Evolutionary conservation across 2,888 invertebrate species (phyloP).

Genomic region (Nemotelus nigrinus): DNA sequence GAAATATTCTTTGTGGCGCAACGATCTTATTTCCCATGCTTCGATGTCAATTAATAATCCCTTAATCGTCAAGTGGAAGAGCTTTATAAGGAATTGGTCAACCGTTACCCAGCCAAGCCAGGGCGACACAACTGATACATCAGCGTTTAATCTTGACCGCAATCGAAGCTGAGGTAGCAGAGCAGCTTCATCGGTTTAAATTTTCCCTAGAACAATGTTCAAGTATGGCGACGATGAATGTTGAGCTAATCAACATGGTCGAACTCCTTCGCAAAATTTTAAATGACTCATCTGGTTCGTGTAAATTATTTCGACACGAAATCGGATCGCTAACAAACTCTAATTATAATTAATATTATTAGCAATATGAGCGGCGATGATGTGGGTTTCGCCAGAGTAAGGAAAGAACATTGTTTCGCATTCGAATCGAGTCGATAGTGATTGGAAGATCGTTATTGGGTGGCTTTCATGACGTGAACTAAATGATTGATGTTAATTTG

Average conservation of each 20-base stretch:
- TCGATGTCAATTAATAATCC: not conserved
- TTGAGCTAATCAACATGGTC: not conserved
- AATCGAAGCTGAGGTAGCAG: too few species aligned
- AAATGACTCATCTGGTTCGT: not conserved
- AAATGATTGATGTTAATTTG: too few species aligned
- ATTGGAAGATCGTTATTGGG: too few species aligned
- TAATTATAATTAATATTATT: constrained; percentile 1
- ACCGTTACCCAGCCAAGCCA: not conserved
- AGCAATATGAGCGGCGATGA: not conserved
- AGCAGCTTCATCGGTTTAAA: too few species aligned
- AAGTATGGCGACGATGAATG: not conserved
- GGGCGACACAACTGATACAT: too few species aligned
- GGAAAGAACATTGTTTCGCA: too few species aligned
- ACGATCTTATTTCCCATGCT: not conserved
- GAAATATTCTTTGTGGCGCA: not conserved
- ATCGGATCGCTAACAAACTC: not conserved
- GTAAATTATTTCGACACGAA: not conserved
- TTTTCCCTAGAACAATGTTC: too few species aligned
- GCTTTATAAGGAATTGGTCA: not conserved
- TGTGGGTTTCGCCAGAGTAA: too few species aligned
- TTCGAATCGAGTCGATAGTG: too few species aligned
- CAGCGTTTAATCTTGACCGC: too few species aligned
- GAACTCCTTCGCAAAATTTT: not conserved
- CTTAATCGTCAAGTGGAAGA: not conserved
- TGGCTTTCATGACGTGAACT: too few species aligned